These are phyloP conservation scores for Acrossocheilus wenchowensis DNA, from an alignment of 2,797 vertebrate species.

Conservation along the genomic window DNA sequence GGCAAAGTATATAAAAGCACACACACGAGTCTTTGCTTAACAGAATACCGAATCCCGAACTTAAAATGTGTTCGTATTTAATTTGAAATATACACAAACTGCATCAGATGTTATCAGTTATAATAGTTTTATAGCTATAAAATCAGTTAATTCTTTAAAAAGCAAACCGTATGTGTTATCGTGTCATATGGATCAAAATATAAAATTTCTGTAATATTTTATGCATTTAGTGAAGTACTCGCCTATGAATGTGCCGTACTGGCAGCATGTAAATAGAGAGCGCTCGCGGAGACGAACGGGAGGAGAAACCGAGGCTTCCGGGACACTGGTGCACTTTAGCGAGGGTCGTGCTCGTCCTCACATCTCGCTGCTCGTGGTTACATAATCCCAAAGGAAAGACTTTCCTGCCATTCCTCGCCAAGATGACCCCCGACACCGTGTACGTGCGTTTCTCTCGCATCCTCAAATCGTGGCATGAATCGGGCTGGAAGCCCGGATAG, in stretches of 20 bases:
- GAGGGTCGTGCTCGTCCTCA: neutral
- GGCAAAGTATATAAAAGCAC: neutral
- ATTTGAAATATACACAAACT: neutral
- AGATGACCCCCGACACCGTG: constrained; percentile 4
- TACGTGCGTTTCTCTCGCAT: constrained; percentile 13
- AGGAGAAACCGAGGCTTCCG: constrained; percentile 2
- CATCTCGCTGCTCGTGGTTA: neutral
- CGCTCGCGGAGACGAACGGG: constrained; percentile 1
- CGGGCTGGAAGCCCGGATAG: neutral
- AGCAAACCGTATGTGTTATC: neutral
- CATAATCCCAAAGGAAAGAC: constrained; percentile 23
- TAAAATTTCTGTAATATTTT: neutral
- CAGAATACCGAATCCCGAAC: neutral
- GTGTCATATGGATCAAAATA: neutral
- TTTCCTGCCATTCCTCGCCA: neutral
- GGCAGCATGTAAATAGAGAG: neutral
- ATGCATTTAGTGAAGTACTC: constrained; percentile 8
- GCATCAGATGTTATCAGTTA: neutral
- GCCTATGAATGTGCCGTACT: neutral
- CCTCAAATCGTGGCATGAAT: neutral
- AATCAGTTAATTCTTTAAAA: neutral
- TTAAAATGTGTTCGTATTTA: neutral
- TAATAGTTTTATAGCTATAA: neutral
- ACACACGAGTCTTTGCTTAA: neutral
- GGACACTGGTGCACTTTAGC: neutral